Evolutionary conservation across 2,888 invertebrate species (phyloP).

Genomic region (Zaprionus bogoriensis): DNA sequence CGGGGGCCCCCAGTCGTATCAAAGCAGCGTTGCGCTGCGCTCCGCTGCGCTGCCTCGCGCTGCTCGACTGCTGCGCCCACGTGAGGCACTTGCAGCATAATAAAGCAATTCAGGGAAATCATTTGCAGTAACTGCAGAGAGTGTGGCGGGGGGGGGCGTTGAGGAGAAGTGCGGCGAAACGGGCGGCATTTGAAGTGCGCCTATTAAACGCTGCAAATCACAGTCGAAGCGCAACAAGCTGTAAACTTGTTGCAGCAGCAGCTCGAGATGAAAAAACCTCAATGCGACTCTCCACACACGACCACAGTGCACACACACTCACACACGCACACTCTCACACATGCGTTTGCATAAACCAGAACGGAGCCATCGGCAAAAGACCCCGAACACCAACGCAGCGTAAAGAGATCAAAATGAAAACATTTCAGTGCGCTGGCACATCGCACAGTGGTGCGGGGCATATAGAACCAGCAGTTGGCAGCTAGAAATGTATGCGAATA

Average conservation of each 20-base stretch:
- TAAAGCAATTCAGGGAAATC: slow-evolving; percentile 75
- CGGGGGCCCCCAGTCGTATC: slow-evolving; percentile 44
- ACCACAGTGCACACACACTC: slow-evolving; percentile 17
- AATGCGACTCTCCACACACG: slow-evolving; percentile 38
- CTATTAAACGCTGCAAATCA: slow-evolving; percentile 73
- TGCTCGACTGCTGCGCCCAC: slow-evolving; percentile 37
- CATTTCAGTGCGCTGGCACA: slow-evolving; percentile 54
- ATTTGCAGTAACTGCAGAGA: slow-evolving; percentile 51
- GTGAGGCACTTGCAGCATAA: slow-evolving; percentile 55
- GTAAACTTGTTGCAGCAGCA: slow-evolving; percentile 73
- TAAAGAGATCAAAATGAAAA: slow-evolving; percentile 77
- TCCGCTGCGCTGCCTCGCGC: background rate
- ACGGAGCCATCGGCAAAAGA: slow-evolving; percentile 45
- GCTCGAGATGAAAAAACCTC: slow-evolving; percentile 59
- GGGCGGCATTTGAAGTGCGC: slow-evolving; percentile 66
- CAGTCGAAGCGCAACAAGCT: slow-evolving; percentile 71
- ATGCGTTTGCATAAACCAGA: slow-evolving; percentile 25
- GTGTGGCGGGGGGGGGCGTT: background rate
- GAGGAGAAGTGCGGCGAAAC: background rate
- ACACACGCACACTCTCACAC: background rate
- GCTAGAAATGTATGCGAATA: no score
- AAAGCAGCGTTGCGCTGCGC: background rate
- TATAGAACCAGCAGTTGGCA: accelerated
- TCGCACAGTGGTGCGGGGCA: slow-evolving; percentile 31
- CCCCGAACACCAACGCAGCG: slow-evolving; percentile 67